These are phyloP conservation scores for Plodia interpunctella DNA, from an alignment of 1,140 invertebrate species.

Conservation along the genomic window DNA sequence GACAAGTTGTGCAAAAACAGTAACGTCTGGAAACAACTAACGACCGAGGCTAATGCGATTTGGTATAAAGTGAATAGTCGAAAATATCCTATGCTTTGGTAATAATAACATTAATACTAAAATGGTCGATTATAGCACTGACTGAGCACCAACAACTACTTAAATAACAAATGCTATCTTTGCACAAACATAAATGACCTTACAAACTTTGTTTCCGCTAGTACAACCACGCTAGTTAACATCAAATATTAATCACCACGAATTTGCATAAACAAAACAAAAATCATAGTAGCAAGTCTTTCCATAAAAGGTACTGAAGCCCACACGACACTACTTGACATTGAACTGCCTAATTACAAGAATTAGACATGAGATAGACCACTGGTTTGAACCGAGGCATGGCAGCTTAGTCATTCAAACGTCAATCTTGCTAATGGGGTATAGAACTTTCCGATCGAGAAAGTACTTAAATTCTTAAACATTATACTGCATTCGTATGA, in stretches of 20 bases:
- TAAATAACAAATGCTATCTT: no score
- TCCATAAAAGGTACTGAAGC: constrained; percentile 19
- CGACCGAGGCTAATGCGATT: not conserved
- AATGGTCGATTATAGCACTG: no score
- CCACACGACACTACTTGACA: constrained; percentile 35
- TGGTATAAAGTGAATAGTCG: not conserved
- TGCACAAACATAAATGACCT: not conserved
- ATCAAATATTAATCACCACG: constrained; percentile 18
- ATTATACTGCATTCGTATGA: not conserved
- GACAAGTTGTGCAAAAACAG: constrained; percentile 32
- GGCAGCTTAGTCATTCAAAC: constrained; percentile 32
- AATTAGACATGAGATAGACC: constrained; percentile 12
- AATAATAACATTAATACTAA: no score
- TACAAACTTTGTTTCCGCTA: not conserved
- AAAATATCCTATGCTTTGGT: not conserved
- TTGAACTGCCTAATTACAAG: constrained; percentile 46
- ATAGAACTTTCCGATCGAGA: not conserved
- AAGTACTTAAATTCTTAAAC: not conserved
- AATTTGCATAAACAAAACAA: constrained; percentile 25
- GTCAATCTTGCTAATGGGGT: constrained; percentile 34
- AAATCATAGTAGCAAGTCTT: constrained; percentile 17
- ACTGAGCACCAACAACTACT: no score
- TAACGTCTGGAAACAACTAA: constrained; percentile 15
- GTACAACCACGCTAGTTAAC: constrained; percentile 9
- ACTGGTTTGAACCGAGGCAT: constrained; percentile 13